Conservation (phyloP, 2,113 vertebrate species). For the Nanorana parkeri region DNA sequence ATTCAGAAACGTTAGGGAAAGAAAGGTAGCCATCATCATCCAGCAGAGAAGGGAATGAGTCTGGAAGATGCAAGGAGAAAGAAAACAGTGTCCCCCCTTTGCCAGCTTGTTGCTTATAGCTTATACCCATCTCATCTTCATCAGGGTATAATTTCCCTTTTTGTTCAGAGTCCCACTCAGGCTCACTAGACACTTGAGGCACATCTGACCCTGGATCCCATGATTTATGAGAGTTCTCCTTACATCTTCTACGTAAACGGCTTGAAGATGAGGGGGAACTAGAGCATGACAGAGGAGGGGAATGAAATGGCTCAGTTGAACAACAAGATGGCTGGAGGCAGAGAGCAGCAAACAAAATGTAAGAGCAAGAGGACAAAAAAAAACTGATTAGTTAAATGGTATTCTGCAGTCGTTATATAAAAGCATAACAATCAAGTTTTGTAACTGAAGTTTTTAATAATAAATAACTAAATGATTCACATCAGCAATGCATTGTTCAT, state of each 20-base stretch:
- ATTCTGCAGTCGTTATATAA: conserved; percentile 63
- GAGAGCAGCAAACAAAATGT: conserved; percentile 79
- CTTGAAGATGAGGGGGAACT: conserved; percentile 76
- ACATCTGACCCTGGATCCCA: conserved; percentile 68
- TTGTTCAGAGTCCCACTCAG: conserved; percentile 72
- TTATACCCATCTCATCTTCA: conserved; percentile 78
- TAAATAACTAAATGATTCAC: background rate
- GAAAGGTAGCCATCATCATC: conserved; percentile 96
- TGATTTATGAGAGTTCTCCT: conserved; percentile 76
- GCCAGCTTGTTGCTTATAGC: conserved; percentile 80
- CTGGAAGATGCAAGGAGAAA: conserved; percentile 97
- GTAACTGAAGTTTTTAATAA: background rate
- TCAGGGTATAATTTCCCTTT: conserved; percentile 74
- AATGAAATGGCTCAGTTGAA: conserved; percentile 74
- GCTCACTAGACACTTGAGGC: conserved; percentile 60
- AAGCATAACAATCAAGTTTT: conserved; percentile 55
- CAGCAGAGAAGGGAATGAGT: conserved; percentile 86
- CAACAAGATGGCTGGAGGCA: conserved; percentile 74
- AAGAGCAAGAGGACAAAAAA: conserved; percentile 92
- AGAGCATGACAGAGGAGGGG: conserved; percentile 76
- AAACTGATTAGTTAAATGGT: conserved; percentile 93
- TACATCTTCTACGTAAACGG: conserved; percentile 86
- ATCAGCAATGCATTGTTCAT: conserved; percentile 18
- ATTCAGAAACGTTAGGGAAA: conserved; percentile 90
- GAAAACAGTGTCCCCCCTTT: conserved; percentile 89